A percentile compares a stretch with the other conserved stretches of the same genome.
These are phyloP conservation scores for Mizuhopecten yessoensis DNA, from an alignment of 1,140 invertebrate genomes.

Conservation along the genomic window DNA sequence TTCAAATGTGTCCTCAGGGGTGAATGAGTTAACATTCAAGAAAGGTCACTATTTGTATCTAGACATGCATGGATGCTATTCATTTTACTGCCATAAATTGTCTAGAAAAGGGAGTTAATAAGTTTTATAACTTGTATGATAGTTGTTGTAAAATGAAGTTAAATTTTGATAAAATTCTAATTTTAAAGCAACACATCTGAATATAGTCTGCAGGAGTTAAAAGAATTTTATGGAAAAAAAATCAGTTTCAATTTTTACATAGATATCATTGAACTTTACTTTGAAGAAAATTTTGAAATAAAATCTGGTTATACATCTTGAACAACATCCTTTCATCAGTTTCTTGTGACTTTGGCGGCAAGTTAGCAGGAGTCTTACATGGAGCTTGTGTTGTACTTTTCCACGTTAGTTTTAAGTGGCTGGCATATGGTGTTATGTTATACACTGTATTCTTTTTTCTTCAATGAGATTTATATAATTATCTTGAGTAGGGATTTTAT, in stretches of 20 bases:
- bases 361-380: background rate
- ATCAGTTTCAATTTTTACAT: background rate
- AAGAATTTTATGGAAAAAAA: background rate
- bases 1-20: too few species aligned
- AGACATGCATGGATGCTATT: too few species aligned
- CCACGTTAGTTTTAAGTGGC: background rate
- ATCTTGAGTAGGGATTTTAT: background rate
- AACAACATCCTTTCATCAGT: too few species aligned
- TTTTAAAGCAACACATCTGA: background rate
- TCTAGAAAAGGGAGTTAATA: background rate
- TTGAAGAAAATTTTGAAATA: background rate
- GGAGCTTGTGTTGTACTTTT: background rate
- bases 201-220: background rate
- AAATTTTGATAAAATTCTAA: too few species aligned
- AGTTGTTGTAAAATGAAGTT: background rate
- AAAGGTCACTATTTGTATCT: too few species aligned
- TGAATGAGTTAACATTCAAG: too few species aligned
- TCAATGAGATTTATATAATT: background rate
- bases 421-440: background rate
- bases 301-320: too few species aligned
- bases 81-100: too few species aligned
- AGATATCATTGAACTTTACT: background rate
- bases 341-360: too few species aligned
- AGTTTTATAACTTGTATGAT: background rate
- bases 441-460: background rate